Conservation (phyloP, 2,888 invertebrate species). For the Chaetoderma sp. region DNA sequence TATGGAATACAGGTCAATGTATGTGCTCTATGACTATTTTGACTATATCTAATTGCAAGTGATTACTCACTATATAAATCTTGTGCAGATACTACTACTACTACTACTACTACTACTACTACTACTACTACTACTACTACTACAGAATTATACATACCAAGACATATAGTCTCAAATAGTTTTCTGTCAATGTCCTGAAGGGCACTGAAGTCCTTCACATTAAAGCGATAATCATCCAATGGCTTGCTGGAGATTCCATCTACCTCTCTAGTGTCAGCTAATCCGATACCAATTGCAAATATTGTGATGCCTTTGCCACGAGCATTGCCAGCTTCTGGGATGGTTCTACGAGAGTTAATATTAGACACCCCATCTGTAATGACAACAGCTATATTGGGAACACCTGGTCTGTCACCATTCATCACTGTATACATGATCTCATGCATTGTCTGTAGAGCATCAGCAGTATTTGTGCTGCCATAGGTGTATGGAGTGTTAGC, state of each 20-base stretch:
- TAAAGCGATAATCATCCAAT: background rate
- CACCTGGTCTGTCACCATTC: conserved; percentile 54
- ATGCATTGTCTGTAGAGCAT: conserved; percentile 54
- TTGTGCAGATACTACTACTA: too few relatives aligned
- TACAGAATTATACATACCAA: background rate
- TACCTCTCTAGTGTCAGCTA: conserved; percentile 10
- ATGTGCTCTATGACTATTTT: too few relatives aligned
- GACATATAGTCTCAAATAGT: background rate
- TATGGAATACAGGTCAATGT: too few relatives aligned
- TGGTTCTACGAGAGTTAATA: conserved; percentile 53
- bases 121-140: too few relatives aligned
- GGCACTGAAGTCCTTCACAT: background rate
- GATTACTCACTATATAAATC: too few relatives aligned
- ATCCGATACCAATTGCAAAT: conserved; percentile 40
- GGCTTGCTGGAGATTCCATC: background rate
- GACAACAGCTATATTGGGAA: conserved; percentile 52
- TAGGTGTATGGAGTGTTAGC: conserved; percentile 47
- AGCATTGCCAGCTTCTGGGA: conserved; percentile 51
- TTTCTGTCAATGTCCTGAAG: conserved; percentile 1
- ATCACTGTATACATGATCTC: conserved; percentile 44
- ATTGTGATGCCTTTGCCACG: conserved; percentile 30
- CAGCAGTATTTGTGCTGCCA: conserved; percentile 61
- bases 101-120: too few relatives aligned
- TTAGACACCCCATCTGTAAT: conserved; percentile 62
- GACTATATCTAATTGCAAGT: too few relatives aligned